A percentile compares a stretch with the other conserved stretches of the same genome.
Conservation (phyloP, 2,113 vertebrate species). For the Erinaceus europaeus region DNA sequence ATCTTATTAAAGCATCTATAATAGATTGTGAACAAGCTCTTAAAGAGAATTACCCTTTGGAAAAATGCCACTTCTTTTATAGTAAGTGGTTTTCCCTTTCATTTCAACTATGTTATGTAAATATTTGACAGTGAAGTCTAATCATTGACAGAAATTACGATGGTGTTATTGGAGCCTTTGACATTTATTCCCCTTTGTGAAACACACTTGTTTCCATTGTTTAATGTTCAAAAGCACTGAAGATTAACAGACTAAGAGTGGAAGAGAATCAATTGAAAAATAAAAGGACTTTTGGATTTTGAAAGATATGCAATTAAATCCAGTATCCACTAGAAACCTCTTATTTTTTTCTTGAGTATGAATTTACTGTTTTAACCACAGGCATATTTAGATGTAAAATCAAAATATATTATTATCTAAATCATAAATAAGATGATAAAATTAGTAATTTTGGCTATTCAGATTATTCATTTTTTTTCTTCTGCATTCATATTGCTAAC, state of each 20-base stretch:
- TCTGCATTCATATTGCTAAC: too few species aligned
- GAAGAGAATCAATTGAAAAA: slow-evolving; percentile 26
- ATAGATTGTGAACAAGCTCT: slow-evolving; percentile 54
- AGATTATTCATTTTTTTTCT: not conserved
- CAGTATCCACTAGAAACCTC: not conserved
- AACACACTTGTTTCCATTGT: slow-evolving; percentile 43
- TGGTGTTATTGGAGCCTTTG: slow-evolving; percentile 5
- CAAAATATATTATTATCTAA: not conserved
- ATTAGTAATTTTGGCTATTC: not conserved
- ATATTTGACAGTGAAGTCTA: slow-evolving; percentile 52
- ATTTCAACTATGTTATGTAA: slow-evolving; percentile 45
- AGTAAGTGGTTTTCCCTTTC: slow-evolving; percentile 57
- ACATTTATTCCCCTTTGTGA: slow-evolving; percentile 61
- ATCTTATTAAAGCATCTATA: slow-evolving; percentile 55
- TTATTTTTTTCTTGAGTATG: not conserved
- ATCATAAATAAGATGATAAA: not conserved
- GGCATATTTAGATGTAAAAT: slow-evolving; percentile 29
- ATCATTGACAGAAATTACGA: slow-evolving; percentile 44
- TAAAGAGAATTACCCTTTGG: slow-evolving; percentile 61
- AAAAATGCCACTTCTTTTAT: slow-evolving; percentile 60
- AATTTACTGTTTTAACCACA: not conserved
- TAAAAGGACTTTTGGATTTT: slow-evolving; percentile 28
- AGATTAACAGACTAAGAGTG: slow-evolving; percentile 23
- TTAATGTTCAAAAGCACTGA: slow-evolving; percentile 39
- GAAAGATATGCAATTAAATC: slow-evolving; percentile 29